Evolutionary conservation across 2,113 vertebrate genomes (phyloP), one percentile per base, ranked within the genome.

Genomic region (Oceanites oceanicus): DNA sequence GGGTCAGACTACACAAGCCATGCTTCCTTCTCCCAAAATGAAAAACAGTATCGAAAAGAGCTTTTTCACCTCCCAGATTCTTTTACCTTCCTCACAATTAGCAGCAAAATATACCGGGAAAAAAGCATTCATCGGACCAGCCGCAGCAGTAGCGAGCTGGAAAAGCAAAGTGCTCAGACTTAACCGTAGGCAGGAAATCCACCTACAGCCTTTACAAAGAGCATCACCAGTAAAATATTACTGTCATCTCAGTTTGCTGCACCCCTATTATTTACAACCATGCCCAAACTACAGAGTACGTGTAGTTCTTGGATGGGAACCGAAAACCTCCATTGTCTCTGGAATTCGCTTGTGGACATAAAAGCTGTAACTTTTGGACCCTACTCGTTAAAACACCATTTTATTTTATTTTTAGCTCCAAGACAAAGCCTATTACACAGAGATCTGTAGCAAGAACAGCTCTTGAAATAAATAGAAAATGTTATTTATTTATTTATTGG

Each of bases 401-500:
- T 50, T 70, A 38, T 55, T 73, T 75, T 59, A 58, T 26, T 63
- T 87, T 91, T 70, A 50, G 77, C 25, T 94, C 85, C 1, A 1
- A 86, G 32, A 66, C 25, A 59, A 58, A 92, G 59, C 56, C 53
- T 74, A 25, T 87, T 88, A 91, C 55, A 83, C 85, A 49, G 40
- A 95, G 40, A 95, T 56, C 90, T 95, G 85, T 55, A 93, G 90
- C 90, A 67, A 90, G 15, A 30, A 79, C 90, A 93, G 65, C 74
- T 74, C 70, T 96, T 85, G 91, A 89, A 62, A 95, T 90, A 95
- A 96, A 94, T 79, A 94, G 49, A 90, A 95, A 76, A 49, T 7
- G 50, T 76, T 92, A 90, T 92, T 91, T 90, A 74, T 91, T 79
- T 71, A 85, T 96, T 95, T 94, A 92, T 77, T 95, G 81, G 55